phyloP scores from a whole-genome alignment of 1,140 invertebrate species.

The Drosophila ambigua region DNA sequence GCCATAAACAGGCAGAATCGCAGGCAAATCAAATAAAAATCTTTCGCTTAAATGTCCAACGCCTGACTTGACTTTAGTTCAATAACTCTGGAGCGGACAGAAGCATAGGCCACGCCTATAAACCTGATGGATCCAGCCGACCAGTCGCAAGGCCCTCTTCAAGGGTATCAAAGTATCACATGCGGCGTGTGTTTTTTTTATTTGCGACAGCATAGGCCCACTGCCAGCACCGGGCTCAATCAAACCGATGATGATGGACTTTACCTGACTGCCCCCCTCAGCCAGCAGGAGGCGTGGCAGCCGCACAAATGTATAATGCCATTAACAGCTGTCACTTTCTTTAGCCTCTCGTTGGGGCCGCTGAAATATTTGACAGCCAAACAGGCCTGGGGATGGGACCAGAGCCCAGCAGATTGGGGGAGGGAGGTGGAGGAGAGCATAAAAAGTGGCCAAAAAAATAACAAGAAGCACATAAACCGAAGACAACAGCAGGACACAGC shows the following conservation, averaged over 20 bases:
- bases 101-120: too few relatives aligned
- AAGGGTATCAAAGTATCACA: too few relatives aligned
- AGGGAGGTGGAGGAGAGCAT: constrained; percentile 4
- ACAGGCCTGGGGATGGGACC: constrained; percentile 13
- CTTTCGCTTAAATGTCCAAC: too few relatives aligned
- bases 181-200: too few relatives aligned
- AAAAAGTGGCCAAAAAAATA: constrained; percentile 28
- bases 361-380: constrained; percentile 75
- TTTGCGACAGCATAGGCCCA: too few relatives aligned
- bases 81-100: too few relatives aligned
- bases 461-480: constrained; percentile 25
- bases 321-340: constrained; percentile 78
- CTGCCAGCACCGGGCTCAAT: too few relatives aligned
- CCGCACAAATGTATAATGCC: constrained; percentile 69
- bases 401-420: not conserved
- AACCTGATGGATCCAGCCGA: too few relatives aligned
- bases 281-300: constrained; percentile 21
- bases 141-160: too few relatives aligned
- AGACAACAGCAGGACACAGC: not conserved
- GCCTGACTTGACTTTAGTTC: too few relatives aligned
- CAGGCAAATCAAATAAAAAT: too few relatives aligned
- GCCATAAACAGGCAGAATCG: too few relatives aligned
- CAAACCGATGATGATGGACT: constrained; percentile 21
- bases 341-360: constrained; percentile 8
- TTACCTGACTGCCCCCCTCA: constrained; percentile 7